A percentile compares a stretch with the other conserved stretches of the same genome.
phyloP scores from a whole-genome alignment of 2,113 vertebrate genomes.

The Uria lomvia region DNA sequence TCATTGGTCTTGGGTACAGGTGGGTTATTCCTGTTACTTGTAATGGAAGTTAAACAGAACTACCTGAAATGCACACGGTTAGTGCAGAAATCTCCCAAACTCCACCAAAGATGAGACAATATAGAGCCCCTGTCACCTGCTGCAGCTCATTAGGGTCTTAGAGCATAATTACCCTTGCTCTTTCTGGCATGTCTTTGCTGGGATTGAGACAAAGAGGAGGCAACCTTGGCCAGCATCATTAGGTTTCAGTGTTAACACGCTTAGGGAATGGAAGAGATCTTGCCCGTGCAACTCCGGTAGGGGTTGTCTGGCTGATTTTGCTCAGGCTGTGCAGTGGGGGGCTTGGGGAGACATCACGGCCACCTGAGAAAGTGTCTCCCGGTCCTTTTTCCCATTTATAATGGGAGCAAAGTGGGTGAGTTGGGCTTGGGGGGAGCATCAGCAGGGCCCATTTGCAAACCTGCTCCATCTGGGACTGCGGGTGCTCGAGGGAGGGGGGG shows the following conservation, averaged over 20 bases:
- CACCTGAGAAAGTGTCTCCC: no score
- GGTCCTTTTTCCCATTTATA: rapidly evolving
- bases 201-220: not conserved
- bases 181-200: not conserved
- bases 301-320: rapidly evolving
- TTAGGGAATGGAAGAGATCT: rapidly evolving
- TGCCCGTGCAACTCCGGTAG: rapidly evolving
- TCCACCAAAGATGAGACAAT: not conserved
- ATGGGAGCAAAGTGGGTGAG: rapidly evolving
- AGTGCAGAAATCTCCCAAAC: not conserved
- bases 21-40: not conserved
- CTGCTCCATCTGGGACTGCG: rapidly evolving
- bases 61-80: not conserved
- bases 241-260: not conserved
- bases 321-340: rapidly evolving
- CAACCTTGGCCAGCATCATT: rapidly evolving
- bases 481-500: rapidly evolving
- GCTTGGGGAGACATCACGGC: rapidly evolving
- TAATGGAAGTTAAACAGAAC: not conserved
- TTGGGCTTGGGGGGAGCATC: not conserved
- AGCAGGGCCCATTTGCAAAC: rapidly evolving
- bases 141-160: not conserved
- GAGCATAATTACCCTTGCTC: not conserved
- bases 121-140: not conserved
- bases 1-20: rapidly evolving